Conservation (phyloP, 2,113 vertebrate species). For the Nothoprocta pentlandii region DNA sequence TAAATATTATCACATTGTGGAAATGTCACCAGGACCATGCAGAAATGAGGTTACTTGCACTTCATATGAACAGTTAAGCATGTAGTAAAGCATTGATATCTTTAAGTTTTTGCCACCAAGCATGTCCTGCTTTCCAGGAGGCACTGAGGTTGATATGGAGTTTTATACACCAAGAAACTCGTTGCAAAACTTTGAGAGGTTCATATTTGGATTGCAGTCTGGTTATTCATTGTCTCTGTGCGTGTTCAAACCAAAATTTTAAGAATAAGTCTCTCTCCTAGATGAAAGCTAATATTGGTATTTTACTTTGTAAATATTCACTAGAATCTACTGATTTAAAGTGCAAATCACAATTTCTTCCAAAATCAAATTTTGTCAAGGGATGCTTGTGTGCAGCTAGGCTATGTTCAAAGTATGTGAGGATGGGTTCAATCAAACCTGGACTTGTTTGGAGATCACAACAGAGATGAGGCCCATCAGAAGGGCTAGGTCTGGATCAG, state of each 20-base stretch:
- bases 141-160: not conserved
- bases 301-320: not conserved
- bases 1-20: not conserved
- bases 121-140: not conserved
- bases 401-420: not conserved
- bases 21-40: not conserved
- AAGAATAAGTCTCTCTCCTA: not conserved
- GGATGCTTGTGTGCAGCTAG: fast-evolving
- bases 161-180: not conserved
- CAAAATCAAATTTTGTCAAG: not conserved
- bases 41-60: not conserved
- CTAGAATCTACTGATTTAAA: not conserved
- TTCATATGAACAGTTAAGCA: not conserved
- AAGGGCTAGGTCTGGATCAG: not conserved
- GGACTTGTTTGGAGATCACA: not conserved
- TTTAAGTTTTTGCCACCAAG: not conserved
- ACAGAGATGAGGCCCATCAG: not conserved
- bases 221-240: not conserved
- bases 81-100: not conserved
- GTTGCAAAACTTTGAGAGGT: not conserved
- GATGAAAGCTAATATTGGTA: not conserved
- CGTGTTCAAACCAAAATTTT: not conserved
- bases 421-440: not conserved
- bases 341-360: not conserved
- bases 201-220: not conserved